Evolutionary conservation across 2,797 vertebrate genomes (phyloP).

Genomic region (Syngnathus rostellatus): DNA sequence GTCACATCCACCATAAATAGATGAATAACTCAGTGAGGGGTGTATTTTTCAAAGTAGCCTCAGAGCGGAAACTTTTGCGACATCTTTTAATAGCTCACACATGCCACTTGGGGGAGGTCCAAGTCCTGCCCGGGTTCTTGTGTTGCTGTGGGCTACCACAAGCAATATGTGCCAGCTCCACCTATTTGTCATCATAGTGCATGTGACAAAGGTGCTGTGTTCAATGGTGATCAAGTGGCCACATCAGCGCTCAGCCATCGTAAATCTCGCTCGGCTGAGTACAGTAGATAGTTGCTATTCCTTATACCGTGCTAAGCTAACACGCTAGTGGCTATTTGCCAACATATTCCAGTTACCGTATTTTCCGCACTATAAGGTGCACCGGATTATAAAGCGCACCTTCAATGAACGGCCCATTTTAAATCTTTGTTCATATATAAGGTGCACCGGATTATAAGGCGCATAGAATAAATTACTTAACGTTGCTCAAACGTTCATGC

Average conservation of each 20-base stretch:
- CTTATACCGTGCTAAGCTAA: background rate
- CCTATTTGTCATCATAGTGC: conserved; percentile 1
- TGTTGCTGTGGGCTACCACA: background rate
- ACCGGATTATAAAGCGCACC: too few relatives aligned
- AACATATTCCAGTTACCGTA: background rate
- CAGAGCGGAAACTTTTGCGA: background rate
- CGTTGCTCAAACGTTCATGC: too few relatives aligned
- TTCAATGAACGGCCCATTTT: too few relatives aligned
- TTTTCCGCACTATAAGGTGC: too few relatives aligned
- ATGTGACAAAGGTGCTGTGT: background rate
- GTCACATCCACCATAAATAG: background rate
- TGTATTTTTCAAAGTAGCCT: background rate
- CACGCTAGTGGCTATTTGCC: background rate
- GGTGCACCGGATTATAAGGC: too few relatives aligned
- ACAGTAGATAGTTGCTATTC: background rate
- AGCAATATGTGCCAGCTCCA: background rate
- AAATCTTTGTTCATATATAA: too few relatives aligned
- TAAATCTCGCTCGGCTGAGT: background rate
- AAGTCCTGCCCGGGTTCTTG: background rate
- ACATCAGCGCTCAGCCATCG: too few relatives aligned
- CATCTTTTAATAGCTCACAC: background rate
- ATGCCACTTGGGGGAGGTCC: background rate
- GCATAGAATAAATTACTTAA: too few relatives aligned
- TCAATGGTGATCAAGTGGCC: conserved; percentile 5
- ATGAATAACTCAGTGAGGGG: background rate